phyloP scores from a whole-genome alignment of 2,797 vertebrate genomes.

The Acrossocheilus fasciatus region DNA sequence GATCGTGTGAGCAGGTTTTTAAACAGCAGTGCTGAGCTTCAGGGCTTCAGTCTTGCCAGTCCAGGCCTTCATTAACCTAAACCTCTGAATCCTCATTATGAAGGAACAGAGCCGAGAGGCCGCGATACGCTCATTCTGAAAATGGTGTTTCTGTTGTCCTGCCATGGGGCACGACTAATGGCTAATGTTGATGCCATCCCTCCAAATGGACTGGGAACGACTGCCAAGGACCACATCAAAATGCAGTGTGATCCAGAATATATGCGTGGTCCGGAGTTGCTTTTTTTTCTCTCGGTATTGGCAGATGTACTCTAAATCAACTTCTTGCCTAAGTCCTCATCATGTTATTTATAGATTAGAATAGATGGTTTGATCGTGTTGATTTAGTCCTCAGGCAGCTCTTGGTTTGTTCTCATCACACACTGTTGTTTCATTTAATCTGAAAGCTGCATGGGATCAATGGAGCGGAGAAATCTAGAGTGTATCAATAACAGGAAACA shows the following conservation, averaged over 20 bases:
- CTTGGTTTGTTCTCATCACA: conserved; percentile 74
- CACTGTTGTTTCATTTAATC: conserved; percentile 81
- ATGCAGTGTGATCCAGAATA: conserved; percentile 13
- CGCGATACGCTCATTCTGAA: conserved; percentile 77
- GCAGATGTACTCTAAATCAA: conserved; percentile 71
- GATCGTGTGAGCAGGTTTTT: conserved; percentile 67
- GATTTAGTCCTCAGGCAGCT: conserved; percentile 73
- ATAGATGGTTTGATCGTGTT: conserved; percentile 74
- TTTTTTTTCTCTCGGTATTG: conserved; percentile 57
- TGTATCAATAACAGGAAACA: conserved; percentile 82
- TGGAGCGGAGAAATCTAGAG: conserved; percentile 77
- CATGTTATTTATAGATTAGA: conserved; percentile 71
- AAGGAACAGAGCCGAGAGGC: conserved; percentile 79
- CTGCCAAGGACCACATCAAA: conserved; percentile 60
- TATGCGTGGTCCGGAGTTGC: neutral
- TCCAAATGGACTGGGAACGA: conserved; percentile 71
- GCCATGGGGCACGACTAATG: conserved; percentile 81
- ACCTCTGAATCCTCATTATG: conserved; percentile 79
- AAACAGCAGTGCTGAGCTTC: conserved; percentile 64
- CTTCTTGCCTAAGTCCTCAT: conserved; percentile 55
- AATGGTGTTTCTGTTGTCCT: conserved; percentile 77
- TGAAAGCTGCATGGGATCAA: conserved; percentile 77
- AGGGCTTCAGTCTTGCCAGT: conserved; percentile 75
- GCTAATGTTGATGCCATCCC: conserved; percentile 75
- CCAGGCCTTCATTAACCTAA: conserved; percentile 79